phyloP scores from a whole-genome alignment of 2,113 vertebrate species.

The Plectropomus leopardus region DNA sequence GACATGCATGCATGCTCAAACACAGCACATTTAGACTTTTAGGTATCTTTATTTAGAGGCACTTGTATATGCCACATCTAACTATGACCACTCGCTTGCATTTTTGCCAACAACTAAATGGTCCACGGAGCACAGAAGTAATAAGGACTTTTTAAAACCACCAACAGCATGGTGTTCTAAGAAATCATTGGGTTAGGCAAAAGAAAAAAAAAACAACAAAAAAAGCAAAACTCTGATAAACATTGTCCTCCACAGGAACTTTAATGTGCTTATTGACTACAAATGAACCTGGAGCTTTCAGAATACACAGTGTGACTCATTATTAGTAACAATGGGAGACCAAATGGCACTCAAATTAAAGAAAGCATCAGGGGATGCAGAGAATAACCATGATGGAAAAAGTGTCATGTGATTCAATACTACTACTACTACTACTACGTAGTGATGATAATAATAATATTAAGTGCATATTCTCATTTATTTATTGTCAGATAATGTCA shows the following conservation, averaged over 20 bases:
- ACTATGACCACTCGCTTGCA: conserved; percentile 5
- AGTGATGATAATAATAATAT: neutral
- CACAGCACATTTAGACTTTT: conserved; percentile 12
- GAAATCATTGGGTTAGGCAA: conserved; percentile 36
- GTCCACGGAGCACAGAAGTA: conserved; percentile 27
- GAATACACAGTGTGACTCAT: conserved; percentile 42
- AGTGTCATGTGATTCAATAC: neutral
- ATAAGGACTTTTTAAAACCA: conserved; percentile 35
- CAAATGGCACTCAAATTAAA: conserved; percentile 50
- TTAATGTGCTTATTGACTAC: conserved; percentile 56
- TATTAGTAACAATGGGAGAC: conserved; percentile 55
- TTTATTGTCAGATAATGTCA: neutral
- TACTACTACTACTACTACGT: neutral
- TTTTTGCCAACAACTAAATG: conserved; percentile 36
- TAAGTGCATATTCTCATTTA: neutral
- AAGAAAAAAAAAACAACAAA: conserved; percentile 15
- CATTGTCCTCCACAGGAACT: conserved; percentile 39
- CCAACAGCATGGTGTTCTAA: conserved; percentile 40
- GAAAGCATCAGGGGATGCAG: conserved; percentile 34
- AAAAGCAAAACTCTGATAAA: conserved; percentile 59
- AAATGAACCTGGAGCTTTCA: conserved; percentile 34
- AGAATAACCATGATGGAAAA: conserved; percentile 21
- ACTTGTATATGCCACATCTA: conserved; percentile 29
- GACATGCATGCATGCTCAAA: conserved; percentile 12
- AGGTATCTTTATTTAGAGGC: conserved; percentile 37